phyloP scores from a whole-genome alignment of 1,140 invertebrate genomes.

The Zaprionus ornatus region DNA sequence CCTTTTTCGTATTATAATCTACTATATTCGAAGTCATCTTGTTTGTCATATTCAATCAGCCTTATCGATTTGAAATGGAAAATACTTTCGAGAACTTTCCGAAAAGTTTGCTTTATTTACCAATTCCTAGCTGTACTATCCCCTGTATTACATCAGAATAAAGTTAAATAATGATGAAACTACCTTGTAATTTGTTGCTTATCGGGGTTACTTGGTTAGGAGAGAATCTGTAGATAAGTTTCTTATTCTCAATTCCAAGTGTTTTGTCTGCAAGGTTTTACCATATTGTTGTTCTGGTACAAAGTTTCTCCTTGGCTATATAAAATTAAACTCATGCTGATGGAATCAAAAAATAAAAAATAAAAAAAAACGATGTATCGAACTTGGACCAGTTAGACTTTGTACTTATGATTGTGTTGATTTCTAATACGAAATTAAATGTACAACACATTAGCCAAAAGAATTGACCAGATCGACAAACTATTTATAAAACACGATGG shows the following conservation, averaged over 20 bases:
- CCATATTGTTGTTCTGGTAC: background rate
- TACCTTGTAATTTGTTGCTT: background rate
- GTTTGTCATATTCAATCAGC: background rate
- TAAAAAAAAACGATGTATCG: background rate
- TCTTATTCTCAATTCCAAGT: background rate
- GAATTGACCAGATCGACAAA: background rate
- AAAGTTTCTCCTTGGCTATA: background rate
- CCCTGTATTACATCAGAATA: background rate
- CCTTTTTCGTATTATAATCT: background rate
- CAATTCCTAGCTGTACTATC: background rate
- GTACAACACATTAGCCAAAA: background rate
- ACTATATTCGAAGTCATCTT: background rate
- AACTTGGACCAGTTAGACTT: background rate
- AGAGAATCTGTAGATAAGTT: background rate
- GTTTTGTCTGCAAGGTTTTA: too few species aligned
- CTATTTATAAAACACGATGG: background rate
- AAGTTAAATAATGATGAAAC: background rate
- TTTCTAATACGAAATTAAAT: background rate
- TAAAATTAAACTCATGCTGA: background rate
- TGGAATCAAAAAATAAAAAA: background rate
- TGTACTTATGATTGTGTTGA: background rate
- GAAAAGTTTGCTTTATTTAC: background rate
- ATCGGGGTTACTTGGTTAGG: background rate
- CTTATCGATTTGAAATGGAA: background rate
- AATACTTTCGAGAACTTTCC: background rate